A percentile compares a stretch with the other conserved stretches of the same genome.
Evolutionary conservation across 2,113 vertebrate species (phyloP).

Genomic region (Parotia lawesii): DNA sequence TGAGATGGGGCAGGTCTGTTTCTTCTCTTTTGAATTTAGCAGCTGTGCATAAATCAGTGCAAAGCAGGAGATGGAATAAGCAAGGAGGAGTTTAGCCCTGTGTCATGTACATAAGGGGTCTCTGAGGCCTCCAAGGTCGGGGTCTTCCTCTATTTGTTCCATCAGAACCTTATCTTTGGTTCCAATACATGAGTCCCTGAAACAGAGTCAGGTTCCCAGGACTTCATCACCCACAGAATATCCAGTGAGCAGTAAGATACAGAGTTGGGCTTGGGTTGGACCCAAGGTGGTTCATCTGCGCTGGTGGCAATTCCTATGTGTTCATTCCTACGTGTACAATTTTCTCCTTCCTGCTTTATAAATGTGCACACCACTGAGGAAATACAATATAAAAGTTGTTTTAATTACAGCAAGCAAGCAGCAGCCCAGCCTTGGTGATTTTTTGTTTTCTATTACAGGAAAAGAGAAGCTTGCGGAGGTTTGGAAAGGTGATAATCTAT

Average conservation of each 20-base stretch:
- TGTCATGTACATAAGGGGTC: rapidly evolving
- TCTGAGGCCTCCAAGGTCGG: neutral
- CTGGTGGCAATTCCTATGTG: rapidly evolving
- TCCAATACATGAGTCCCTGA: neutral
- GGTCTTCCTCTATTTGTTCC: neutral
- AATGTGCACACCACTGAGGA: neutral
- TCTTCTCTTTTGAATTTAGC: neutral
- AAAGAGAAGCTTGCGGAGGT: neutral
- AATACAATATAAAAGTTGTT: neutral
- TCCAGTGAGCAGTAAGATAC: neutral
- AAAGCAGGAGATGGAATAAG: neutral
- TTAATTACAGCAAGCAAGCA: neutral
- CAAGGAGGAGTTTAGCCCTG: neutral
- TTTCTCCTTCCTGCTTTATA: neutral
- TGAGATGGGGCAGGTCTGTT: neutral
- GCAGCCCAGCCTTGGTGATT: neutral
- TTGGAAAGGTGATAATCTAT: neutral
- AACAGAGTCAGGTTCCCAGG: neutral
- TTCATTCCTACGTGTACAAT: rapidly evolving
- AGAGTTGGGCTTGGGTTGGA: neutral
- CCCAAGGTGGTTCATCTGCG: neutral
- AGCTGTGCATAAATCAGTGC: neutral
- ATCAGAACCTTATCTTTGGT: neutral
- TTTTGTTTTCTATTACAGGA: neutral
- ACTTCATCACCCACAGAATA: neutral